These are phyloP conservation scores for Gorsachius magnificus DNA, from an alignment of 2,797 vertebrate genomes.

Conservation along the genomic window DNA sequence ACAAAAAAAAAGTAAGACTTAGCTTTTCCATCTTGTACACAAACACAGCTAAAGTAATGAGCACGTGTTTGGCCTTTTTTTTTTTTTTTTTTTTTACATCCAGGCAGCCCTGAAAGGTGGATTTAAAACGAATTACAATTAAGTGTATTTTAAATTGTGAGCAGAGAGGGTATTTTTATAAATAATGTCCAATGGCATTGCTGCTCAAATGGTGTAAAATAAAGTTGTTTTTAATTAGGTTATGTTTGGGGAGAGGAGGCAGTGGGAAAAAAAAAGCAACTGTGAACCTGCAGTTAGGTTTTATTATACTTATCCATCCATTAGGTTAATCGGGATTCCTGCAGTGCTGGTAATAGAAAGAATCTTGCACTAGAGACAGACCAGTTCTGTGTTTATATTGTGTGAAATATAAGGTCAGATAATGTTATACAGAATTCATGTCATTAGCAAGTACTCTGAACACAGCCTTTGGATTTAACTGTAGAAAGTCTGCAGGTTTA, in stretches of 20 bases:
- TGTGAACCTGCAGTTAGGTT: not conserved
- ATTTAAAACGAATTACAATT: not conserved
- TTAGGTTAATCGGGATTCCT: not conserved
- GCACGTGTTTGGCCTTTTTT: not conserved
- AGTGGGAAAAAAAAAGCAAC: not conserved
- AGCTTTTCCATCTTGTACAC: not conserved
- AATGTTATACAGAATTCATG: not conserved
- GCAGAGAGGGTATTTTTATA: not conserved
- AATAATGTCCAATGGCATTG: not conserved
- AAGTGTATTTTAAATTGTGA: not conserved
- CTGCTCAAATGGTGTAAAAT: not conserved
- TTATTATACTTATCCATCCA: not conserved
- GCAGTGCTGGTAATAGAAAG: not conserved
- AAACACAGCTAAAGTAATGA: not conserved
- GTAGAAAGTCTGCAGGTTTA: not conserved
- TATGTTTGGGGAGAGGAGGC: not conserved
- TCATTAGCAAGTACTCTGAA: not conserved
- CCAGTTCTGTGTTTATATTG: not conserved
- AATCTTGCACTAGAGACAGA: not conserved
- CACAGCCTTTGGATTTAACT: not conserved
- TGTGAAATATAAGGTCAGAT: not conserved
- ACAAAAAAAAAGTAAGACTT: not conserved
- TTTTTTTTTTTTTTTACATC: not conserved
- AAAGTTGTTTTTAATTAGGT: not conserved
- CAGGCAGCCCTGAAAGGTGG: no score